phyloP scores from a whole-genome alignment of 2,113 vertebrate genomes.

The Monarcha castaneiventris region DNA sequence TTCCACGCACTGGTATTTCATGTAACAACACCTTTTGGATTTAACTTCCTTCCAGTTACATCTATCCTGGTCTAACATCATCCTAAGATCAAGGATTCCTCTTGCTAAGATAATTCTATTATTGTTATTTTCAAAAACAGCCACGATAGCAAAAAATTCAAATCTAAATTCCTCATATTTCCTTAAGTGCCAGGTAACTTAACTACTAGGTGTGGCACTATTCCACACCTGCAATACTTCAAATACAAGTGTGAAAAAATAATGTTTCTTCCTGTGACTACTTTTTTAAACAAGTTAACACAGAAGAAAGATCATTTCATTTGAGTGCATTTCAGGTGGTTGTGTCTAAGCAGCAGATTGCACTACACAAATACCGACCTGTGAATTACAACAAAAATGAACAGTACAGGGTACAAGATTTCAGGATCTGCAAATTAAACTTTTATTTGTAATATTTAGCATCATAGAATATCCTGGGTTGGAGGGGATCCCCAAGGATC shows the following conservation, averaged over 20 bases:
- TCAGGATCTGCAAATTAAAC: not conserved
- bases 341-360: not conserved
- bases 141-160: not conserved
- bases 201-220: not conserved
- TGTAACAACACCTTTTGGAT: not conserved
- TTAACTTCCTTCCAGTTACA: not conserved
- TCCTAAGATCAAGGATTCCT: not conserved
- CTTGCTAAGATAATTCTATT: not conserved
- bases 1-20: not conserved
- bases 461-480: no score
- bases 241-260: not conserved
- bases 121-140: not conserved
- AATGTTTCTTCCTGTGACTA: not conserved
- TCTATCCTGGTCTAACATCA: not conserved
- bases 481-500: fast-evolving
- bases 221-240: not conserved
- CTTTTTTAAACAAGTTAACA: not conserved
- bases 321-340: not conserved
- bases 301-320: not conserved
- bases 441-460: not conserved
- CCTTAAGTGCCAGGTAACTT: not conserved
- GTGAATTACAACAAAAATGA: not conserved
- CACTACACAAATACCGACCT: not conserved
- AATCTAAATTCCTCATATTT: not conserved
- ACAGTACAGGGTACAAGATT: not conserved